Evolutionary conservation across 2,113 vertebrate genomes (phyloP).

Genomic region (Laticauda laticaudata): DNA sequence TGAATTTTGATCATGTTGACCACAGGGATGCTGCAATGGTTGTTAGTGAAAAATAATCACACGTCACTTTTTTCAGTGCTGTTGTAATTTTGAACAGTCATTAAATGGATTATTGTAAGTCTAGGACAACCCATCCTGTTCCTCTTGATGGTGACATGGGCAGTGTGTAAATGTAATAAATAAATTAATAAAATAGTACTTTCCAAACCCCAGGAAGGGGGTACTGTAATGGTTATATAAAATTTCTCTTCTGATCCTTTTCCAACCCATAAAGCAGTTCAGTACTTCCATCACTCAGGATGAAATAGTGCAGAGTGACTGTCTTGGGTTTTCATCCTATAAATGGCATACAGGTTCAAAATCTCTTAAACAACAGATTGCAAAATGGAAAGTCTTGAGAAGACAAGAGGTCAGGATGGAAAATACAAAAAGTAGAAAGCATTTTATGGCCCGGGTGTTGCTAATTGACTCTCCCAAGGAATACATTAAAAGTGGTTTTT

Average conservation of each 20-base stretch:
- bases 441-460: background rate
- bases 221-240: background rate
- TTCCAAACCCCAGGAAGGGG: background rate
- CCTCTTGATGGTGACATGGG: background rate
- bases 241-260: background rate
- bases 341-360: background rate
- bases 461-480: background rate
- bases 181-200: background rate
- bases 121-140: background rate
- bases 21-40: background rate
- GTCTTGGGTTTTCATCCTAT: background rate
- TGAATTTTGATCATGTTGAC: too few relatives aligned
- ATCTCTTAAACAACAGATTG: background rate
- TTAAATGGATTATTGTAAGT: background rate
- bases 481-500: background rate
- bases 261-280: background rate
- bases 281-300: background rate
- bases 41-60: background rate
- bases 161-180: too few relatives aligned
- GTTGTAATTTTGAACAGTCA: background rate
- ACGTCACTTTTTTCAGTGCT: background rate
- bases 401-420: background rate
- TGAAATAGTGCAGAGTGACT: background rate
- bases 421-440: background rate
- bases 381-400: background rate